A percentile compares a stretch with the other conserved stretches of the same genome.
Evolutionary conservation across 1,140 invertebrate species (phyloP).

Genomic region (Eupeodes corollae): DNA sequence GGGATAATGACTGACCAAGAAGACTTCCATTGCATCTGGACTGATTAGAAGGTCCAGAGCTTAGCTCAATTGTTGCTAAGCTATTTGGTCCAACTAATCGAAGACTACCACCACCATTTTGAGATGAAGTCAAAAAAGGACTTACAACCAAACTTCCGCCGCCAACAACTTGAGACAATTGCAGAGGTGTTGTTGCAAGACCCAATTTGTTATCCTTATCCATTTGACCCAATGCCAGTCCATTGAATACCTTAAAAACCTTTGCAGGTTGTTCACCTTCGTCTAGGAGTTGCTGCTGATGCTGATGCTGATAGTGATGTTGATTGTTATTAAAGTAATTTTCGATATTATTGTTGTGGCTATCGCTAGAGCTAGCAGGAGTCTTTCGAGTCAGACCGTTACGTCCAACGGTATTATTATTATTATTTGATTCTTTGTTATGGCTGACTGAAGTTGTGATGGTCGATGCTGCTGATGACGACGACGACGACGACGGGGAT

Average conservation of each 20-base stretch:
- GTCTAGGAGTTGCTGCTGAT: too few species aligned
- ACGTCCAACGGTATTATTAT: too few species aligned
- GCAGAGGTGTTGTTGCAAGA: not conserved
- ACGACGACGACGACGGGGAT: too few species aligned
- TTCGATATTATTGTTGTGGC: too few species aligned
- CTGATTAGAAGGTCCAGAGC: not conserved
- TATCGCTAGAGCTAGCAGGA: too few species aligned
- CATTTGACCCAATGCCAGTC: not conserved
- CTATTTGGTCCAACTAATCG: slow-evolving; percentile 3
- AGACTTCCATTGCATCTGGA: not conserved
- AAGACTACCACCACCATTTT: not conserved
- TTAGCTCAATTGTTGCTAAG: slow-evolving; percentile 3
- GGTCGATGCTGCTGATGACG: too few species aligned
- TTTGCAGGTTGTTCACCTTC: not conserved
- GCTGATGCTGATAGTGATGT: not conserved
- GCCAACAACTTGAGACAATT: not conserved
- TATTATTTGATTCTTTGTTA: too few species aligned
- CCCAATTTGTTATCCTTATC: slow-evolving; percentile 5
- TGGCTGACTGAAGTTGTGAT: too few species aligned
- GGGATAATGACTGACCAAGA: too few species aligned
- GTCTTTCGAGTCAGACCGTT: too few species aligned
- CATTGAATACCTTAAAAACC: slow-evolving; percentile 1
- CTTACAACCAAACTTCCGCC: not conserved
- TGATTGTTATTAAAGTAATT: not conserved
- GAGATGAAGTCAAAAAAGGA: not conserved